These are phyloP conservation scores for Solea senegalensis DNA, from an alignment of 2,113 vertebrate genomes.

Conservation along the genomic window DNA sequence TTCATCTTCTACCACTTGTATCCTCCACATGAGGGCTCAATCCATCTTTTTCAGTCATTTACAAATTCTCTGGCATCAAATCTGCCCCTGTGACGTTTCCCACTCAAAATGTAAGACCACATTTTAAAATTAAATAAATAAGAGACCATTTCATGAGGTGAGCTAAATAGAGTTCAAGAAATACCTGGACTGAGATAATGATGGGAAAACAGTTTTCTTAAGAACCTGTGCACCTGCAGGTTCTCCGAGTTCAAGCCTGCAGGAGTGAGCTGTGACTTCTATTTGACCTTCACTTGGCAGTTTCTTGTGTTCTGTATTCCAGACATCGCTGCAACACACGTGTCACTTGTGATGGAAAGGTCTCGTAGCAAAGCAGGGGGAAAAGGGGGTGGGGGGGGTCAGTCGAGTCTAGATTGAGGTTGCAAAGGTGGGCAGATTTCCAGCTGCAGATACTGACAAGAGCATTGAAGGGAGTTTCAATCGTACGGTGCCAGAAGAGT, in stretches of 20 bases:
- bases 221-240: not conserved
- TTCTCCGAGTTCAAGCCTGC: conserved; percentile 4
- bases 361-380: not conserved
- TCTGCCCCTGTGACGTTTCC: not conserved
- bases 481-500: conserved; percentile 13
- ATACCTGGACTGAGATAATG: not conserved
- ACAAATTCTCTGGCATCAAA: not conserved
- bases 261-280: not conserved
- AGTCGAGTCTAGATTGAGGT: conserved; percentile 28
- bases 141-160: not conserved
- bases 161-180: not conserved
- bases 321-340: conserved; percentile 1
- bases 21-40: too few species aligned
- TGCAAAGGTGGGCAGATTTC: conserved; percentile 24
- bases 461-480: conserved; percentile 1
- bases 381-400: not conserved
- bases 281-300: conserved; percentile 17
- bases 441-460: conserved; percentile 19
- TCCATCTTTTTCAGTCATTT: not conserved
- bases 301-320: conserved; percentile 7
- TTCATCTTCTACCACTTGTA: too few species aligned
- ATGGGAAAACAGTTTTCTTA: conserved; percentile 7
- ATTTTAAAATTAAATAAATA: not conserved
- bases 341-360: conserved; percentile 39
- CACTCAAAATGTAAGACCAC: not conserved